phyloP scores from a whole-genome alignment of 2,113 vertebrate genomes.

The Pristiophorus japonicus region DNA sequence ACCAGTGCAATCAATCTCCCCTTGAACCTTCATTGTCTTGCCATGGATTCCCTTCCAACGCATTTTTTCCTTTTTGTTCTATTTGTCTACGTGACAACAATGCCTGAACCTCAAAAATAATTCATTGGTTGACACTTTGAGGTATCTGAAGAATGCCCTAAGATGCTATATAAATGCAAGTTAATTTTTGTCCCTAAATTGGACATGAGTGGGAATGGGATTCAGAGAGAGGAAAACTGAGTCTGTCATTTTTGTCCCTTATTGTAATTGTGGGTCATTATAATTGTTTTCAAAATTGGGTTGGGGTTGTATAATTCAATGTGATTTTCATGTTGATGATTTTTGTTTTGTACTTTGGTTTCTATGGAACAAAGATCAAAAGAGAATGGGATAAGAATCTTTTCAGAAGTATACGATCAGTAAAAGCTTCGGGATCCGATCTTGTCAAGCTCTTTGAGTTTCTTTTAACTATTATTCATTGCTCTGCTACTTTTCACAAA shows the following conservation, averaged over 20 bases:
- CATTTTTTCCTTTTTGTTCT: not conserved
- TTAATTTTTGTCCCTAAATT: not conserved
- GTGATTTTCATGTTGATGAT: not conserved
- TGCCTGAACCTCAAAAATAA: not conserved
- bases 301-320: not conserved
- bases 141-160: not conserved
- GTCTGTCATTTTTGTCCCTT: not conserved
- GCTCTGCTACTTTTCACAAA: not conserved
- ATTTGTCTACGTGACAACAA: not conserved
- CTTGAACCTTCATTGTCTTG: not conserved
- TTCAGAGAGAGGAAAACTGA: not conserved
- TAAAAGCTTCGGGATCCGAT: not conserved
- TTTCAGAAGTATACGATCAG: not conserved
- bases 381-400: not conserved
- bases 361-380: not conserved
- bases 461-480: not conserved
- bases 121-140: not conserved
- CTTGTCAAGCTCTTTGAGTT: not conserved
- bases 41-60: not conserved
- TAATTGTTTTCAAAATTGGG: not conserved
- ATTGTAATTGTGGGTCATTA: not conserved
- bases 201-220: not conserved
- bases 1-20: not conserved
- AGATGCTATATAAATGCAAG: not conserved
- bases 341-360: not conserved